Base-by-base conservation (phyloP, 2,113 vertebrate species). In the Pavo muticus region DNA sequence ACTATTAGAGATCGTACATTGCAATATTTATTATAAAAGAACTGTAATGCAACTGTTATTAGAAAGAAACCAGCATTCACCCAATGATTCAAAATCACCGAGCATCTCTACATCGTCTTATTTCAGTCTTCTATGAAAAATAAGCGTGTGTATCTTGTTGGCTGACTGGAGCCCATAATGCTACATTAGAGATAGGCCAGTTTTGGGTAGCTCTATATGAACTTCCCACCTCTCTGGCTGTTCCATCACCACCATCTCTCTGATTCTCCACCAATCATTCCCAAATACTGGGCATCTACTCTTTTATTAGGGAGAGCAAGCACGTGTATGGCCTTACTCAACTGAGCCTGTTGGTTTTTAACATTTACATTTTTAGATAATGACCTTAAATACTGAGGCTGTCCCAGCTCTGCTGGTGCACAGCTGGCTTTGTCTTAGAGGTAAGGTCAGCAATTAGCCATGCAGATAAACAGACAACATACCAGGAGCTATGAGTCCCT, bases 1-100 rank as follows among this genome's bases (percentile, higher is more conserved):
- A 1, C 1, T 2, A 1, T 1, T 18, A 61, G 37, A 4, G 39
- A 8, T 4, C 4, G 0, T 7, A 39, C 2, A 11, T 1, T 23
- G 67, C 47, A 24, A 0, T 3, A 16, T 1, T 48, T 10, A 5
- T 1, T 10, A 7, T 3, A 44, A 42, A 37, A 8, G 9, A 56
- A 21, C 35, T 35, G 24, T 3, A 54, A 23, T 3, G 29, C 45
- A 74, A 9, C 44, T 20, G 25, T 69, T 0, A 2, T 10, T 4
- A 16, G 0, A 30, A 42, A 2, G 32, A 57, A 78, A 35, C 20
- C 27, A 18, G 21, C 5, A 29, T 71, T 54, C 47, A 42, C 21
- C 11, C 15, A 50, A 7, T 29, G 44, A 10, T 29, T 40, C 63
- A 15, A 9, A 75, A 29, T 6, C 1, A 44, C 14, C 3, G 6